Conservation (phyloP, 2,888 invertebrate species). For the Drosophila percnosoma region DNA sequence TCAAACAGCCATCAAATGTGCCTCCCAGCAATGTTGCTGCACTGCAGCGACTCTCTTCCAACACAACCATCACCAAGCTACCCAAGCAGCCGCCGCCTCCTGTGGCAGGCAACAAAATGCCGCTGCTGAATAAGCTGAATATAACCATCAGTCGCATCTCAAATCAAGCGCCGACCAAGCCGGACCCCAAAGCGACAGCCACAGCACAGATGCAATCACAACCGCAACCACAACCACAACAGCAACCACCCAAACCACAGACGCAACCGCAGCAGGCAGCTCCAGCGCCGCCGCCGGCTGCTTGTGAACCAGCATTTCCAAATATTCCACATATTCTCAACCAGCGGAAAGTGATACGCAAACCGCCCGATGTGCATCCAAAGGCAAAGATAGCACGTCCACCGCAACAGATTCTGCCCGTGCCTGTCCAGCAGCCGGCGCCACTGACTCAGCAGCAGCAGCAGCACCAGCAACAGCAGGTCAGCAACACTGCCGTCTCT, state of each 20-base stretch:
- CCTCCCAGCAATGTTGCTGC: constrained; percentile 47
- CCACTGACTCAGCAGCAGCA: not conserved
- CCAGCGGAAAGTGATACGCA: constrained; percentile 55
- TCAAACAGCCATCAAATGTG: constrained; percentile 31
- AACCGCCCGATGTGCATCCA: constrained; percentile 41
- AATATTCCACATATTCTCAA: constrained; percentile 28
- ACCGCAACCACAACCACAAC: constrained; percentile 18
- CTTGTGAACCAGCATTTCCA: constrained; percentile 9
- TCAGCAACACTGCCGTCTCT: not conserved
- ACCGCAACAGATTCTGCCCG: constrained; percentile 60
- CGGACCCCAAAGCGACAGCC: constrained; percentile 50
- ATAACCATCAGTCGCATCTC: constrained; percentile 82
- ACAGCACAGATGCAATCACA: constrained; percentile 62
- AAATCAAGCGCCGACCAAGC: constrained; percentile 48
- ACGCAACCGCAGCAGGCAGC: constrained; percentile 37
- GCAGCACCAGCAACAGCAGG: not conserved
- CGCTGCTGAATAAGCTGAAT: constrained; percentile 82
- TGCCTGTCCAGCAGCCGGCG: constrained; percentile 27
- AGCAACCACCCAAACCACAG: constrained; percentile 46
- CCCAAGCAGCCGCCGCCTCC: constrained; percentile 37
- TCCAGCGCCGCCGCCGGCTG: not conserved
- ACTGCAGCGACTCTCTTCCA: constrained; percentile 79
- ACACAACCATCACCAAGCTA: constrained; percentile 71
- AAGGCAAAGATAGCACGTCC: constrained; percentile 38
- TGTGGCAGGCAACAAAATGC: constrained; percentile 56